These are phyloP conservation scores for Autographa pulchrina DNA, from an alignment of 2,888 invertebrate genomes.

Conservation along the genomic window DNA sequence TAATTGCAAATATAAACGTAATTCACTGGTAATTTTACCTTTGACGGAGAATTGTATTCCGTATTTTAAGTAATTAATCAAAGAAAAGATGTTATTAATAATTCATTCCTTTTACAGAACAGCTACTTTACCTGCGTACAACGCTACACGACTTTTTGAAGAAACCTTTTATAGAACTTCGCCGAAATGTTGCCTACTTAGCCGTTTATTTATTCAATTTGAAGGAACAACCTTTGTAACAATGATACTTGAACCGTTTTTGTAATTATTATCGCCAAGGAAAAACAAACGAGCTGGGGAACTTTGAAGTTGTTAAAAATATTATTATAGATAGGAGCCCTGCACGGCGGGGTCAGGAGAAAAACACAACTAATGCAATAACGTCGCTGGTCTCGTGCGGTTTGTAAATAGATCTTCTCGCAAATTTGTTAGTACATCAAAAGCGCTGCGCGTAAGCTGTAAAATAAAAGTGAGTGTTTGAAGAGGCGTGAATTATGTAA, in stretches of 20 bases:
- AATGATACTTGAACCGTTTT: slow-evolving; percentile 27
- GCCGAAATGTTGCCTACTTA: slow-evolving; percentile 38
- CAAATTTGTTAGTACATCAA: slow-evolving; percentile 69
- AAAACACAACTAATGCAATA: slow-evolving; percentile 52
- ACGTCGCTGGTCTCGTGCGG: slow-evolving; percentile 33
- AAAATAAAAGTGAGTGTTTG: slow-evolving; percentile 74
- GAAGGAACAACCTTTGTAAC: slow-evolving; percentile 43
- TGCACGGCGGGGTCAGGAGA: slow-evolving; percentile 19
- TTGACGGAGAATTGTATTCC: slow-evolving; percentile 12
- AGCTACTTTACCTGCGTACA: slow-evolving; percentile 19
- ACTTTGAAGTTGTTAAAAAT: slow-evolving; percentile 15
- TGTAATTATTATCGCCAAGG: slow-evolving; percentile 33
- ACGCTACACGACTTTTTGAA: slow-evolving; percentile 29
- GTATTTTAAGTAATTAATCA: slow-evolving; percentile 31
- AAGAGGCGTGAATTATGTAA: slow-evolving; percentile 72
- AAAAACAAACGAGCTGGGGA: slow-evolving; percentile 21
- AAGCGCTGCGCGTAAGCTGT: slow-evolving; percentile 65
- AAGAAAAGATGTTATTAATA: slow-evolving; percentile 37
- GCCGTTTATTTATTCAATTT: slow-evolving; percentile 55
- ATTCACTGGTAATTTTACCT: slow-evolving; percentile 5
- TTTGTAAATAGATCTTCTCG: slow-evolving; percentile 67
- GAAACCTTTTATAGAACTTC: slow-evolving; percentile 42
- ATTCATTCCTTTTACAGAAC: slow-evolving; percentile 26
- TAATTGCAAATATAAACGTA: slow-evolving; percentile 8
- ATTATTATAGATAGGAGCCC: background rate